A percentile compares a stretch with the other conserved stretches of the same genome.
phyloP scores from a whole-genome alignment of 1,140 invertebrate species.

The Andricus grossulariae region DNA sequence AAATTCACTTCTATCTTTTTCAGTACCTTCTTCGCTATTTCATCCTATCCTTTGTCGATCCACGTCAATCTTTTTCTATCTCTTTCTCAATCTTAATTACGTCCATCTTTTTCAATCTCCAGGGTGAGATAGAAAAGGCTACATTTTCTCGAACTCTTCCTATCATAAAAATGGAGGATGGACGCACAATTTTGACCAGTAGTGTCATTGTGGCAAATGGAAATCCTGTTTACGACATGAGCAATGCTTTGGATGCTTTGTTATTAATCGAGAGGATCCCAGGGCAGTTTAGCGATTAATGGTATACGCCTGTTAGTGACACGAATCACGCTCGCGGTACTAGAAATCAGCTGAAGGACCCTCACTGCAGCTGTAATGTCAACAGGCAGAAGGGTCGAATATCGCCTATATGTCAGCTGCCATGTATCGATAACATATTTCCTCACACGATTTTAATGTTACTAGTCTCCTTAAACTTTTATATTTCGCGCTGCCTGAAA shows the following conservation, averaged over 20 bases:
- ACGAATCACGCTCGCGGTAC: conserved; percentile 37
- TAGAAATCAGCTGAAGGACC: conserved; percentile 32
- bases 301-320: conserved; percentile 41
- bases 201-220: background rate
- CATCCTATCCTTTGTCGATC: too few relatives aligned
- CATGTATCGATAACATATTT: conserved; percentile 55
- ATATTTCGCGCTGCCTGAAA: too few relatives aligned
- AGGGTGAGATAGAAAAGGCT: too few relatives aligned
- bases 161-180: too few relatives aligned
- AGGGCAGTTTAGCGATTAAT: conserved; percentile 24
- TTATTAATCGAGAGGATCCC: conserved; percentile 14
- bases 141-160: too few relatives aligned
- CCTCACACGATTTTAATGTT: conserved; percentile 5
- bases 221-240: background rate
- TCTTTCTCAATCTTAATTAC: too few relatives aligned
- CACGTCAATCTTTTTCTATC: too few relatives aligned
- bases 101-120: too few relatives aligned
- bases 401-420: conserved; percentile 43
- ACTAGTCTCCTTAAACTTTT: too few relatives aligned
- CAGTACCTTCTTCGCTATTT: too few relatives aligned
- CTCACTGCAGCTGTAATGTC: conserved; percentile 27
- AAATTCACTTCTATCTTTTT: too few relatives aligned
- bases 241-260: background rate
- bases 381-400: background rate
- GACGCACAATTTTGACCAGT: too few relatives aligned